Evolutionary conservation across 2,797 vertebrate species (phyloP), one percentile per base, ranked within the genome.

Genomic region (Microctenopoma stevenorrisi): DNA sequence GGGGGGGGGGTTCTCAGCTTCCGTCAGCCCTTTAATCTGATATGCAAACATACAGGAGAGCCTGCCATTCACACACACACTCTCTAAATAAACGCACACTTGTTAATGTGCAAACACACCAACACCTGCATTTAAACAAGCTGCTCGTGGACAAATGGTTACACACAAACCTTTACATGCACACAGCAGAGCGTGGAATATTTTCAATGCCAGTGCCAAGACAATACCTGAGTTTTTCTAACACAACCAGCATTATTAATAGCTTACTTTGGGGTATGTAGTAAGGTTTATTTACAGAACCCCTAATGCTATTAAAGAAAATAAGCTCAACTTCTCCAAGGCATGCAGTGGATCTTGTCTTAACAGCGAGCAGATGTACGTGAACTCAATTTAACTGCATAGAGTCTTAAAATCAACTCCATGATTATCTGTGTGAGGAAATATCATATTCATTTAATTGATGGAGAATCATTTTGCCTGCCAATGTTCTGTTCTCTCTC

Each of bases 41-140:
- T 83, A 87, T 74, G 86, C 75, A 92, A 89, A 91, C 86, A 88
- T 71, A 80, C 70, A 50, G 14, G n/a, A 89, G 87, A 89, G 84
- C 51, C 79, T 77, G 74, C 58, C 87, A 83, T 81, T 89, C 91
- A 86, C 22, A 68, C 51, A 73, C 18, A 4, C 47, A 35, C 30
- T 37, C 53, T 46, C 59, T 43, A 28, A 43, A 55, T 15, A 16
- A 55, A 74, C 38, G 54, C 63, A 68, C 59, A 75, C 54, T 54
- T 43, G 59, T 70, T 75, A 81, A 85, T 66, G 79, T 77, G 65
- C 44, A 69, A 76, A 69, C 63, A 74, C 49, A 61, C 42, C n/a
- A 43, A 49, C 35, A 47, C 55, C 57, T 3, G 33, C 13, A 26
- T 14, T 42, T 28, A 74, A 35, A 60, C n/a, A 47, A 25, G 46